A percentile compares a stretch with the other conserved stretches of the same genome.
Evolutionary conservation across 2,797 vertebrate species (phyloP).

Genomic region (Cossypha niveicapilla): DNA sequence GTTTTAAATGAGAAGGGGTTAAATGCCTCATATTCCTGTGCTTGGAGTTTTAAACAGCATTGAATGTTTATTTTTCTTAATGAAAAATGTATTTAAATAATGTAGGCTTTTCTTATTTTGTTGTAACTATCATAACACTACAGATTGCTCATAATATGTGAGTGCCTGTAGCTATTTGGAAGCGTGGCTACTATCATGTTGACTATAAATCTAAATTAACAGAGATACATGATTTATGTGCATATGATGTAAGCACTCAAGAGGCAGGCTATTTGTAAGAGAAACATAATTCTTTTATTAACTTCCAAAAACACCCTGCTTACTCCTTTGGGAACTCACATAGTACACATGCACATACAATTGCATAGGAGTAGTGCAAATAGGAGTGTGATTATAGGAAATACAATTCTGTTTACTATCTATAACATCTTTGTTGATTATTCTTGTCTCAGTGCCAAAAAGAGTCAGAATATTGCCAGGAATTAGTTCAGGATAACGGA

Average conservation of each 20-base stretch:
- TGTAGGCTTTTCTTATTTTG: background rate
- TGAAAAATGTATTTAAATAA: background rate
- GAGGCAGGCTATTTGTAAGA: background rate
- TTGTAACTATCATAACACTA: background rate
- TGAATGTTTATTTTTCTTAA: background rate
- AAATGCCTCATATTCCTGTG: background rate
- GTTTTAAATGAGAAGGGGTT: background rate
- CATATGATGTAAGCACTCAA: background rate
- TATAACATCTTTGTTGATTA: background rate
- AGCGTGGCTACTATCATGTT: background rate
- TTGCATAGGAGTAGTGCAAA: background rate
- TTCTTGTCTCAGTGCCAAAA: background rate
- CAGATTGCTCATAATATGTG: background rate
- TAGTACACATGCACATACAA: background rate
- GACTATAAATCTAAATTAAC: constrained; percentile 8
- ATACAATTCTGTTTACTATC: background rate
- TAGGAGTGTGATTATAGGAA: background rate
- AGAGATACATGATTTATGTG: background rate
- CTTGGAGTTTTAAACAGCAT: background rate
- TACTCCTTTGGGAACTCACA: background rate
- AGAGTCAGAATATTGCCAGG: background rate
- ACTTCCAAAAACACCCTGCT: background rate
- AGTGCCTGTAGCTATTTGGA: background rate
- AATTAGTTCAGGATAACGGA: background rate
- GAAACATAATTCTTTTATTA: background rate